phyloP scores from a whole-genome alignment of 53 echinoderm and acorn worm genomes.

The Pentamera pediparva region DNA sequence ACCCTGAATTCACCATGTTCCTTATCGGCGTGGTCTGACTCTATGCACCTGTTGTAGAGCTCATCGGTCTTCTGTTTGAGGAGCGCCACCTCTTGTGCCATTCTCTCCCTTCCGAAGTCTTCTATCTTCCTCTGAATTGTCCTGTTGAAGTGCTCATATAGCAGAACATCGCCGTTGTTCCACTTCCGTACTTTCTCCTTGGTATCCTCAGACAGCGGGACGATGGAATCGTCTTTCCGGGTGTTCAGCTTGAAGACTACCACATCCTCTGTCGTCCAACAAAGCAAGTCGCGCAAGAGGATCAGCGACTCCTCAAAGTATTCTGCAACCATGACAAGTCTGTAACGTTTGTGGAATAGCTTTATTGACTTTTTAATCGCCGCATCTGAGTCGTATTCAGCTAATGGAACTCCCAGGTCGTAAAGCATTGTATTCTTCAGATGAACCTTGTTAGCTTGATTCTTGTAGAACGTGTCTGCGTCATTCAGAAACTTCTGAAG shows the following conservation, averaged over 20 bases:
- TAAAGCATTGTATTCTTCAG: conserved; percentile 85
- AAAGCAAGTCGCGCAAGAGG: conserved; percentile 58
- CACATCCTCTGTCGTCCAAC: conserved; percentile 79
- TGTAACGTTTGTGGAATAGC: conserved; percentile 69
- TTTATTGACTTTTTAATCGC: conserved; percentile 63
- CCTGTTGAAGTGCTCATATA: conserved; percentile 83
- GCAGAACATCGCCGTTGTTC: conserved; percentile 81
- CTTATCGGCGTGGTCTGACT: conserved; percentile 60
- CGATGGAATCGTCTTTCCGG: conserved; percentile 65
- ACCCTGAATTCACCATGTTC: conserved; percentile 79
- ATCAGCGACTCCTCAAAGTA: conserved; percentile 88
- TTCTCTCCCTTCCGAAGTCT: conserved; percentile 57
- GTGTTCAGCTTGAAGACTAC: conserved; percentile 80
- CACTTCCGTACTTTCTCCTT: conserved; percentile 55
- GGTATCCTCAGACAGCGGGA: conserved; percentile 32
- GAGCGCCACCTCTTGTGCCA: conserved; percentile 61
- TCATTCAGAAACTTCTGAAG: conserved; percentile 60
- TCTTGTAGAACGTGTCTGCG: conserved; percentile 44
- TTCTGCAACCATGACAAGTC: conserved; percentile 84
- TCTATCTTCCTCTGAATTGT: conserved; percentile 72
- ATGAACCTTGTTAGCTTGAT: conserved; percentile 51
- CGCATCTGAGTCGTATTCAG: conserved; percentile 46
- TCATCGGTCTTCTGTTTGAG: conserved; percentile 50
- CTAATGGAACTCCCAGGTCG: conserved; percentile 72
- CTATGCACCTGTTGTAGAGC: conserved; percentile 57